A percentile compares a stretch with the other conserved stretches of the same genome.
These are phyloP conservation scores for Pandemis corylana DNA, from an alignment of 2,888 invertebrate species.

Conservation along the genomic window DNA sequence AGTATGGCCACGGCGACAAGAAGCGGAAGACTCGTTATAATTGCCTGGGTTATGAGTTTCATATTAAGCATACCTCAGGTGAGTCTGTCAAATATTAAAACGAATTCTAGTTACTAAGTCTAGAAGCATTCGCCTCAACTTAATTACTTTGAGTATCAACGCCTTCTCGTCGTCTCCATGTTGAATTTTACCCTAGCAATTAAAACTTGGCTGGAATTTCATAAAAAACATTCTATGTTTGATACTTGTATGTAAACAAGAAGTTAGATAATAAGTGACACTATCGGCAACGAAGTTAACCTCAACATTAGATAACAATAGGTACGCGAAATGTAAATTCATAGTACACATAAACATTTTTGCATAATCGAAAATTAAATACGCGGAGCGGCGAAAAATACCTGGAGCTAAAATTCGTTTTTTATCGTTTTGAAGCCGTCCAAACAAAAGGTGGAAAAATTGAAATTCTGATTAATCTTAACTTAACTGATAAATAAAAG, in stretches of 20 bases:
- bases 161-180: not conserved
- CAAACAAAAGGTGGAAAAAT: not conserved
- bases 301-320: not conserved
- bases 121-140: conserved; percentile 17
- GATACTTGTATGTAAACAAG: not conserved
- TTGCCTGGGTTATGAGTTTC: conserved; percentile 90
- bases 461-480: too few relatives aligned
- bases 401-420: not conserved
- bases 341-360: not conserved
- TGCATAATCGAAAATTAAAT: not conserved
- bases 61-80: conserved; percentile 94
- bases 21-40: conserved; percentile 87
- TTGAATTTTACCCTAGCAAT: conserved; percentile 47
- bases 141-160: conserved; percentile 18
- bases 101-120: conserved; percentile 4
- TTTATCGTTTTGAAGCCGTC: not conserved
- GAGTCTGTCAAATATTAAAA: conserved; percentile 58
- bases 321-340: not conserved
- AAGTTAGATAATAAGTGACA: not conserved
- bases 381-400: not conserved
- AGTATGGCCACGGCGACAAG: conserved; percentile 87
- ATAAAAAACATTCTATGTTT: not conserved
- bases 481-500: too few relatives aligned
- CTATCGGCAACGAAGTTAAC: not conserved
- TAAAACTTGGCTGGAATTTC: conserved; percentile 50